Evolutionary conservation across 2,797 vertebrate species (phyloP), one percentile per base, ranked within the genome.

Genomic region (Etheostoma nigrum): DNA sequence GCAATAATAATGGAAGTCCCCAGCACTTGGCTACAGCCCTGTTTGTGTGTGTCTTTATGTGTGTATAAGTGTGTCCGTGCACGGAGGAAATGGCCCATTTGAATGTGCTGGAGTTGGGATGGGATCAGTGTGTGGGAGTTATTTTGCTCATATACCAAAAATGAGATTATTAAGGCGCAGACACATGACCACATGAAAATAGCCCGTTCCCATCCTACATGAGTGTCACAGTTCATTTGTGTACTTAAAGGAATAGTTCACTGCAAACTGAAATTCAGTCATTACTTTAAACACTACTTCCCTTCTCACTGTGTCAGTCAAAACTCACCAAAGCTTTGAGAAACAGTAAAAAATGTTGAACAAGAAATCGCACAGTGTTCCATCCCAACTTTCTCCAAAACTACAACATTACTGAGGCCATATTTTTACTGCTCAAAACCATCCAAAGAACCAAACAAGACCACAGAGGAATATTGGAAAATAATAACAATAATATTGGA

Each of bases 1-100:
- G 89, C 85, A 73, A 74, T 62, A 78, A 82, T 82, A 85, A 90
- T 94, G 94, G 93, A 95, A 95, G 94, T 95, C 94, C 94, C 94
- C 93, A 87, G 83, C 81, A 88, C 72, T 87, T 91, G 89, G 91
- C 90, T 82, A 78, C 89, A 91, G 84, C 66, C 80, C 61, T 33
- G 15, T 71, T 74, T 82, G 76, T 86, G 76, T 74, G 67, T 72
- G 65, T 85, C 65, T 76, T 57, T 77, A 48, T 70, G 42, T 59
- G 49, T 42, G 51, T 73, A 48, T 64, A 48, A 49, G 59, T 59
- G 58, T 74, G 52, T 68, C 67, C 73, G 27, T 78, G 84, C 77
- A 75, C n/a, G 67, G 71, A 88, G 76, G 88, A 92, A 93, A 92
- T 73, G 83, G 88, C 7, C 79, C 87, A 91, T 92, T 92, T 90